A percentile compares a stretch with the other conserved stretches of the same genome.
These are phyloP conservation scores for Sus cebifrons DNA, from an alignment of 2,797 vertebrate species.

Conservation along the genomic window DNA sequence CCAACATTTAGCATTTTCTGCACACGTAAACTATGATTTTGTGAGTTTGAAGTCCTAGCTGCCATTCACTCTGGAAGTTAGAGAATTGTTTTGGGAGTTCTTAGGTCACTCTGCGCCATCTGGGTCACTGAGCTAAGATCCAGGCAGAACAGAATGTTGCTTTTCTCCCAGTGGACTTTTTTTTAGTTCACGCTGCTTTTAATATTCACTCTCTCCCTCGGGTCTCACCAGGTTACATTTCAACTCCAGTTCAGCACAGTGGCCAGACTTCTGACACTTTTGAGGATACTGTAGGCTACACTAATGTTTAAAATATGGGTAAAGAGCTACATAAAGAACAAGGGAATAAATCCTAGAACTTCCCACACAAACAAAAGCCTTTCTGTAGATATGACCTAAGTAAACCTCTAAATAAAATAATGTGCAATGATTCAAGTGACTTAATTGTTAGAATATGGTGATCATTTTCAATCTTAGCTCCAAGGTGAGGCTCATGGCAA, in stretches of 20 bases:
- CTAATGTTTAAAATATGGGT: constrained; percentile 64
- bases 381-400: neutral
- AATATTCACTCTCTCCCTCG: constrained; percentile 72
- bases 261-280: constrained; percentile 68
- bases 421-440: neutral
- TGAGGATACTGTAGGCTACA: constrained; percentile 53
- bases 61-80: constrained; percentile 44
- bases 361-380: neutral
- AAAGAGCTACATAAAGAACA: constrained; percentile 37
- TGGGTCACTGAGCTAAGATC: constrained; percentile 76
- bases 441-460: constrained; percentile 52
- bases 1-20: constrained; percentile 44
- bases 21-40: constrained; percentile 23
- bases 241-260: constrained; percentile 65
- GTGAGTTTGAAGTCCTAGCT: constrained; percentile 2
- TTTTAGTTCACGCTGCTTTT: constrained; percentile 73
- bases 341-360: neutral
- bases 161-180: constrained; percentile 59
- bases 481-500: neutral
- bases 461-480: constrained; percentile 11
- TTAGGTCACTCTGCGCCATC: constrained; percentile 62
- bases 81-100: constrained; percentile 45
- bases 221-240: constrained; percentile 69
- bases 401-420: constrained; percentile 49
- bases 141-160: constrained; percentile 66